phyloP scores from a whole-genome alignment of 1,140 invertebrate species.

The Antheraea pernyi region DNA sequence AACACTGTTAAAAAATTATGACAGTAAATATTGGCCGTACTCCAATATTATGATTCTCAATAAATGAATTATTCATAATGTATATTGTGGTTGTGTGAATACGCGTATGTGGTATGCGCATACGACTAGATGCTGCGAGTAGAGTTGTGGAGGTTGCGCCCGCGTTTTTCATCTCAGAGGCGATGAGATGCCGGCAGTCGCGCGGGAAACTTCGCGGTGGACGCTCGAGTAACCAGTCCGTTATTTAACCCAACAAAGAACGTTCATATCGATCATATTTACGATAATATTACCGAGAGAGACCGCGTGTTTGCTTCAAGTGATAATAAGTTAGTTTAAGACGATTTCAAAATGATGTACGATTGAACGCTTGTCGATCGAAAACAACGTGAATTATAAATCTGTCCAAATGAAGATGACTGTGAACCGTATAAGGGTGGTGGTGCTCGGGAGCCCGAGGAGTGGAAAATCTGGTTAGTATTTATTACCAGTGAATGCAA shows the following conservation, averaged over 20 bases:
- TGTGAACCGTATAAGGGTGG: conserved; percentile 85
- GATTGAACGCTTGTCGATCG: conserved; percentile 37
- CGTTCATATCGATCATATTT: conserved; percentile 57
- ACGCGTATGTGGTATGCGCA: conserved; percentile 7
- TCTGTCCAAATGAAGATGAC: conserved; percentile 76
- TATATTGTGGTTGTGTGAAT: conserved; percentile 11
- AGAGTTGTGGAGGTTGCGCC: conserved; percentile 45
- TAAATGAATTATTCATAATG: conserved; percentile 19
- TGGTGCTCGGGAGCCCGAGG: conserved; percentile 84
- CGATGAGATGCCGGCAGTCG: conserved; percentile 56
- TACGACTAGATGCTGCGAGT: conserved; percentile 20
- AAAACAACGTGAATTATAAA: conserved; percentile 44
- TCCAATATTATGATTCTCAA: conserved; percentile 16
- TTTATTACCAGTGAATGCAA: not conserved
- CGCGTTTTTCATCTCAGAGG: conserved; percentile 45
- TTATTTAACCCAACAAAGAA: conserved; percentile 24
- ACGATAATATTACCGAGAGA: conserved; percentile 46
- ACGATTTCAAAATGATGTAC: conserved; percentile 36
- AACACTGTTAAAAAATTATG: not conserved
- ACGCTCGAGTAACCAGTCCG: conserved; percentile 38
- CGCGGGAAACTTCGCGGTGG: conserved; percentile 56
- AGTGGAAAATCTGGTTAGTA: conserved; percentile 86
- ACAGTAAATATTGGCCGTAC: conserved; percentile 14
- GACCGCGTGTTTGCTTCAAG: conserved; percentile 44
- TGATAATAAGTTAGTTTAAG: conserved; percentile 33